Base-by-base conservation (phyloP, 2,888 invertebrate genomes). In the Autographa gamma region DNA sequence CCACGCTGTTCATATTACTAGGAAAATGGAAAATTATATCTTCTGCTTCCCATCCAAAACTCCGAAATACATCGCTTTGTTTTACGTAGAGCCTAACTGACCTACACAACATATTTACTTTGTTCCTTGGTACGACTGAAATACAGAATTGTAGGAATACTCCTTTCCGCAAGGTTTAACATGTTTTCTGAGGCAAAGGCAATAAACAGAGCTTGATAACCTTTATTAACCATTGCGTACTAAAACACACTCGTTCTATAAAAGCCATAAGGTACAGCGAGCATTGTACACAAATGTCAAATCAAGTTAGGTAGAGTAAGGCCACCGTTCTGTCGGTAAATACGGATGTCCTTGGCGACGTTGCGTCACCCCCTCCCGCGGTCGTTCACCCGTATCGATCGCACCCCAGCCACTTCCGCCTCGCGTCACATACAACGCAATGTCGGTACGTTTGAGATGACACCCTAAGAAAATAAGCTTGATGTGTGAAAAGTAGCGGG, bases 331-430 rank as follows among this genome's bases (percentile, higher is more conserved):
- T 18, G 56, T 62, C 77, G 66, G 84, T 82, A 84, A 83, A 81
- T 77, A 82, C 71, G 54, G 43, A 60, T 86, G 87, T 80, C 87
- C 88, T 88, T 86, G 83, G 77, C 60, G 60, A 60, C 71, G 76
- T 76, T 72, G 80, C 80, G 79, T 78, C 72, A 64, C 76, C 76
- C 48, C 76, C 73, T 79, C 71, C 73, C 66, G 69, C 73, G 85
- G 86, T 69, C 89, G 61, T 88, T 85, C 74, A 86, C 89, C 88
- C 85, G 78, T 76, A 88, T 89, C 90, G 90, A 89, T 88, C 85
- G 81, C 67, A 71, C 63, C 74, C 77, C 77, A 71, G 67, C 73
- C 70, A 74, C 71, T 79, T 74, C 71, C 77, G 81, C 68, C 63
- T 62, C 73, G 60, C 74, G 73, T 69, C 68, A 66, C 38, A 60